Evolutionary conservation across 1,140 invertebrate genomes (phyloP).

Genomic region (Psilanteris sp.): DNA sequence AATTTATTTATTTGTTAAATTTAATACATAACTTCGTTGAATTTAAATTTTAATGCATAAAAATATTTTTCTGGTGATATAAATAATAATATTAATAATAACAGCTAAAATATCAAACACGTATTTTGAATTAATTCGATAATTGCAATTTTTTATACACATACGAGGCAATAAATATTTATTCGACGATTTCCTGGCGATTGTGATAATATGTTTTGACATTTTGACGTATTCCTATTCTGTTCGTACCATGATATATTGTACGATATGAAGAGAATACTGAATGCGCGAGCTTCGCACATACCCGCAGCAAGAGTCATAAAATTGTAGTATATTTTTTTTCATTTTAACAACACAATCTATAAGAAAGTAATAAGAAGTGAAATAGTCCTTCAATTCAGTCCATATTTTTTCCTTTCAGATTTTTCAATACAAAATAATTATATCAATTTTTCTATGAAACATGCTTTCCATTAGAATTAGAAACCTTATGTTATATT

Average conservation of each 20-base stretch:
- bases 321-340: constrained; percentile 43
- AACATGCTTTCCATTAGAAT: too few species aligned
- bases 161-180: constrained; percentile 41
- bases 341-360: constrained; percentile 32
- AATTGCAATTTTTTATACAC: too few species aligned
- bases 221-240: constrained; percentile 47
- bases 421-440: background rate
- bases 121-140: too few species aligned
- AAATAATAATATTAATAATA: too few species aligned
- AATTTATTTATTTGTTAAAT: too few species aligned
- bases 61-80: too few species aligned
- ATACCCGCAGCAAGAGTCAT: constrained; percentile 20
- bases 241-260: constrained; percentile 16
- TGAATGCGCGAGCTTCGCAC: constrained; percentile 3
- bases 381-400: constrained; percentile 9
- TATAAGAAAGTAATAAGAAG: constrained; percentile 50
- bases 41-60: too few species aligned
- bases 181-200: constrained; percentile 4
- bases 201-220: constrained; percentile 35
- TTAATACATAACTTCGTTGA: too few species aligned
- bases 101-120: too few species aligned
- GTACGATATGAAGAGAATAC: constrained; percentile 33
- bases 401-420: background rate
- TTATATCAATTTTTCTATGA: constrained; percentile 9
- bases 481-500: too few species aligned